phyloP scores from a whole-genome alignment of 2,888 invertebrate genomes.

The Stegophylla sp. region DNA sequence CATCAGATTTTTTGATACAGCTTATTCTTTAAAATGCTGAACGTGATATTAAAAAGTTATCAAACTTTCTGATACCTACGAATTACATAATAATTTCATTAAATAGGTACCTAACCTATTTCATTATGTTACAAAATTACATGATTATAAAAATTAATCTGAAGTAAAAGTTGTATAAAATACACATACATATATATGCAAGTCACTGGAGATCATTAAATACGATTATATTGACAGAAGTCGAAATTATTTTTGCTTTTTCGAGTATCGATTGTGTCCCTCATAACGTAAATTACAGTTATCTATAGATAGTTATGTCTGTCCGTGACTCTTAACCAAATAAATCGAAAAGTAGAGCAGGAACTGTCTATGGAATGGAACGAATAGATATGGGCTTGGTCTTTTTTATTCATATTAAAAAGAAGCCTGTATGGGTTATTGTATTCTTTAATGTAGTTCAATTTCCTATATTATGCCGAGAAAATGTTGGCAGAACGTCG shows the following conservation, averaged over 20 bases:
- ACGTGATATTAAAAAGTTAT: neutral
- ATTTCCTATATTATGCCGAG: conserved; percentile 26
- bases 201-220: neutral
- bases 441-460: conserved; percentile 37
- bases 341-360: conserved; percentile 14
- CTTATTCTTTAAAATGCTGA: neutral
- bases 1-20: neutral
- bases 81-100: too few relatives aligned
- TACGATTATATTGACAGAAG: neutral
- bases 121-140: neutral
- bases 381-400: conserved; percentile 30
- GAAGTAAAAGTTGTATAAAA: too few relatives aligned
- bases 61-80: neutral
- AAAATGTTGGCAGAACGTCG: conserved; percentile 43
- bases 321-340: neutral
- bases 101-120: too few relatives aligned
- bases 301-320: neutral
- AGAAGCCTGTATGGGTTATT: conserved; percentile 14
- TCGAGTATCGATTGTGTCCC: neutral
- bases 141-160: neutral
- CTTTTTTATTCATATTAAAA: conserved; percentile 29
- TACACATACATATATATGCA: too few relatives aligned
- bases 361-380: conserved; percentile 17
- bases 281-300: neutral
- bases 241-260: neutral